phyloP scores from a whole-genome alignment of 2,797 vertebrate species.

The Allobates femoralis region DNA sequence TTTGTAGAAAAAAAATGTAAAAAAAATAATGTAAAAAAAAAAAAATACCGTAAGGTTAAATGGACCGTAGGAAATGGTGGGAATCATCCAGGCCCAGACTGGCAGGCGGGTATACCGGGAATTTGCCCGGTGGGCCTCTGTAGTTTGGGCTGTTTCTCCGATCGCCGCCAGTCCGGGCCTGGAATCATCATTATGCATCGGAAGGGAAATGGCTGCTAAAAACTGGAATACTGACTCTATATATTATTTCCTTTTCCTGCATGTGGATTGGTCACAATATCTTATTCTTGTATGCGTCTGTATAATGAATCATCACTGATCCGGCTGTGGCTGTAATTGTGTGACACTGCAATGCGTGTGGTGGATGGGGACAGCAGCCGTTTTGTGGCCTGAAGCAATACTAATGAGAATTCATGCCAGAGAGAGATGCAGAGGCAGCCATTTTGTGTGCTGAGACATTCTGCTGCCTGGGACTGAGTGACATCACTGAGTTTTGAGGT shows the following conservation, averaged over 20 bases:
- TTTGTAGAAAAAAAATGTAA: not conserved
- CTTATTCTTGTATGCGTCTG: constrained; percentile 7
- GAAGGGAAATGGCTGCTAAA: constrained; percentile 1
- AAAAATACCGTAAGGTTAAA: not conserved
- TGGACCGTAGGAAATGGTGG: not conserved
- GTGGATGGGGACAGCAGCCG: not conserved
- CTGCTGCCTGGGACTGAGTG: not conserved
- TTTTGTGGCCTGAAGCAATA: constrained; percentile 7
- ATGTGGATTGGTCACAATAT: constrained; percentile 11
- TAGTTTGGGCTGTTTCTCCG: too few relatives aligned
- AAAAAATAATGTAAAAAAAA: too few relatives aligned
- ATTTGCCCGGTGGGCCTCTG: too few relatives aligned
- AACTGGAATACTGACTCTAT: not conserved
- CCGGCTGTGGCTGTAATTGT: not conserved
- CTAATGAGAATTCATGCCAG: not conserved
- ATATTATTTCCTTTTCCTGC: not conserved
- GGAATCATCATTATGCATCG: not conserved
- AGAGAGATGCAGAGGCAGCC: not conserved
- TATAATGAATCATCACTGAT: constrained; percentile 3
- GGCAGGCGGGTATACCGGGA: too few relatives aligned
- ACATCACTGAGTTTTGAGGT: not conserved
- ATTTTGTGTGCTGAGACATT: not conserved
- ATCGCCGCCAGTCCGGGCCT: too few relatives aligned
- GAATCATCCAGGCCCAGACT: too few relatives aligned
- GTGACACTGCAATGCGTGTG: not conserved